Evolutionary conservation across 2,888 invertebrate genomes (phyloP).

Genomic region (Lissocephala sabroskyi): DNA sequence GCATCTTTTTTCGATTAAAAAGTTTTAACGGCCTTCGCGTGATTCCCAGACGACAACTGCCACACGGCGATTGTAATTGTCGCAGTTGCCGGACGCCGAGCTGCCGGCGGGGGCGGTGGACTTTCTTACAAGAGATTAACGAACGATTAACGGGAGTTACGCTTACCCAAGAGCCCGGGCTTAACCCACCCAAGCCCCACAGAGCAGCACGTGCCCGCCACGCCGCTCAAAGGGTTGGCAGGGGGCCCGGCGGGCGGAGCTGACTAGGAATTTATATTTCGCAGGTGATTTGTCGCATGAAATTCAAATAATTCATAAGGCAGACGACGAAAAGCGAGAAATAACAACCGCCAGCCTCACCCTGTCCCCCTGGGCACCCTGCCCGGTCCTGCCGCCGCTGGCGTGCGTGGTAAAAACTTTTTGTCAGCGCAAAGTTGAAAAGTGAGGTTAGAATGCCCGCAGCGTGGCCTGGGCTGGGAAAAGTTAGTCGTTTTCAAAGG

Average conservation of each 20-base stretch:
- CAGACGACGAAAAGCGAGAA: conserved; percentile 42
- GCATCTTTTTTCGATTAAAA: conserved; percentile 62
- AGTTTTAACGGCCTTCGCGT: conserved; percentile 40
- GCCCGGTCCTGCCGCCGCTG: conserved; percentile 8
- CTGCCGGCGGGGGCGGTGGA: too few relatives aligned
- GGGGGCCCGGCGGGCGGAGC: conserved; percentile 1
- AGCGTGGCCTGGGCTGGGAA: background rate
- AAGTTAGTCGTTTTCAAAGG: conserved; percentile 49
- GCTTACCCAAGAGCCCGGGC: background rate
- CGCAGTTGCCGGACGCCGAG: too few relatives aligned
- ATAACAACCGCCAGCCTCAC: conserved; percentile 38
- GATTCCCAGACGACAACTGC: too few relatives aligned
- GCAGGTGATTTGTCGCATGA: conserved; percentile 64
- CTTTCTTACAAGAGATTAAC: conserved; percentile 52
- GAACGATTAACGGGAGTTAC: conserved; percentile 61
- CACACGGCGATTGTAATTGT: too few relatives aligned
- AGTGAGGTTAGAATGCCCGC: conserved; percentile 3
- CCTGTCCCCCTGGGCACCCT: conserved; percentile 1
- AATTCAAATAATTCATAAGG: conserved; percentile 64
- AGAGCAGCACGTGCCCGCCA: conserved; percentile 16
- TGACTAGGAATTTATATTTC: conserved; percentile 55
- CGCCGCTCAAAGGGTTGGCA: conserved; percentile 19
- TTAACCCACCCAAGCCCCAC: conserved; percentile 26
- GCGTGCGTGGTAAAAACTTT: conserved; percentile 57
- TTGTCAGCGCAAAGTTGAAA: conserved; percentile 50